These are phyloP conservation scores for Drosophila tanythrix DNA, from an alignment of 2,888 invertebrate species.

Conservation along the genomic window DNA sequence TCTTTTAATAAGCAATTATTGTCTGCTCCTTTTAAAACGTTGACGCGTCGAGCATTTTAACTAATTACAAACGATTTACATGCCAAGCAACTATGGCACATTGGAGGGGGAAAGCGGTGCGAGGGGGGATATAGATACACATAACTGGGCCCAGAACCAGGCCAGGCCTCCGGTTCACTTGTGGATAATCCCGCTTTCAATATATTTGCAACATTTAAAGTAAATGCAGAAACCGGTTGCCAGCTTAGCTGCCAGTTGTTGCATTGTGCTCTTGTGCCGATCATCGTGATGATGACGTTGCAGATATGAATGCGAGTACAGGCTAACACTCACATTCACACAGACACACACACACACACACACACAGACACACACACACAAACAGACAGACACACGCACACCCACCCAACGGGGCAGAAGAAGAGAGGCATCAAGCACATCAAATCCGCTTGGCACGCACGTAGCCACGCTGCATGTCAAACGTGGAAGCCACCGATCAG, in stretches of 20 bases:
- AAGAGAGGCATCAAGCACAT: conserved; percentile 26
- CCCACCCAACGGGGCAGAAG: conserved; percentile 42
- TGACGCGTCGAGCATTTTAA: conserved; percentile 72
- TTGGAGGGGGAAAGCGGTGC: background rate
- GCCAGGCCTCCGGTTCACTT: conserved; percentile 51
- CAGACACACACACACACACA: conserved; percentile 11
- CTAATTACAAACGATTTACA: conserved; percentile 80
- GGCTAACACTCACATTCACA: conserved; percentile 3
- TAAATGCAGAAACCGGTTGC: conserved; percentile 73
- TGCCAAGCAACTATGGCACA: conserved; percentile 59
- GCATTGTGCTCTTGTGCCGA: conserved; percentile 32
- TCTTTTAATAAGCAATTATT: conserved; percentile 77
- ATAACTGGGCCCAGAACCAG: conserved; percentile 63
- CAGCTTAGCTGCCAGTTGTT: conserved; percentile 44
- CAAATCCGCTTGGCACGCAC: conserved; percentile 79
- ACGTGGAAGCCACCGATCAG: conserved; percentile 45
- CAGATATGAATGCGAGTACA: conserved; percentile 50
- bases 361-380: conserved; percentile 23
- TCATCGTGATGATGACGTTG: conserved; percentile 63
- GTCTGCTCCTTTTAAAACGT: conserved; percentile 68
- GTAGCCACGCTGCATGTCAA: conserved; percentile 55
- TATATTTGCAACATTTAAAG: conserved; percentile 77
- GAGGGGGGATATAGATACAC: background rate
- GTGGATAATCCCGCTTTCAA: conserved; percentile 74
- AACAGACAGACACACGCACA: conserved; percentile 23